Conservation (phyloP, 2,797 vertebrate species). For the Rhadinocentrus ornatus region DNA sequence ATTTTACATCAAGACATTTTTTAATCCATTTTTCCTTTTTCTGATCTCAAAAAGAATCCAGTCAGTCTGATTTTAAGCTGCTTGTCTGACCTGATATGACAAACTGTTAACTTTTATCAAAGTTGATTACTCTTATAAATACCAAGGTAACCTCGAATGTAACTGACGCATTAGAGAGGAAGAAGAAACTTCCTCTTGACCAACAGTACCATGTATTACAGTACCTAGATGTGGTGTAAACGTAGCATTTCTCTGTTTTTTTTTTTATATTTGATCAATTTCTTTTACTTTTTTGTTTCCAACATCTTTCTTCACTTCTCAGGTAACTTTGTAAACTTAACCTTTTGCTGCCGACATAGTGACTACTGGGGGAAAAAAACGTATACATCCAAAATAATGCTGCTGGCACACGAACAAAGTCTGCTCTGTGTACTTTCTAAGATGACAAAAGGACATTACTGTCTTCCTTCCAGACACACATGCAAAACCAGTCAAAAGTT, state of each 20-base stretch:
- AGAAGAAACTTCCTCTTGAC: conserved; percentile 14
- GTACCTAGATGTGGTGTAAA: conserved; percentile 24
- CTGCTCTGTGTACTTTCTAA: conserved; percentile 7
- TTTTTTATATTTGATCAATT: not conserved
- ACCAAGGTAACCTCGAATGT: not conserved
- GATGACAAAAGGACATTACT: conserved; percentile 13
- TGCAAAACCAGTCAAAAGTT: not conserved
- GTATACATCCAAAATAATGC: not conserved
- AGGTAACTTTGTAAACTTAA: conserved; percentile 8
- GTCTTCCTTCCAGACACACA: not conserved
- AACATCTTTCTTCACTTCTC: no score
- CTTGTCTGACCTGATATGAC: not conserved
- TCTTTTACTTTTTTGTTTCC: not conserved
- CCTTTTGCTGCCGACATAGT: conserved; percentile 1
- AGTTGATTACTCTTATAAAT: not conserved
- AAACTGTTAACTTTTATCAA: not conserved
- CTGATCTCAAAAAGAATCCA: not conserved
- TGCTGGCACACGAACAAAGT: not conserved
- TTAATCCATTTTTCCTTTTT: not conserved
- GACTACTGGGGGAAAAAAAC: conserved; percentile 5
- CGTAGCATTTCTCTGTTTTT: not conserved
- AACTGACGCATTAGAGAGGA: conserved; percentile 12
- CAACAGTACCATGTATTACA: conserved; percentile 7
- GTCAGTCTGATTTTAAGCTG: not conserved
- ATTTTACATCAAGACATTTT: not conserved